Evolutionary conservation across 2,797 vertebrate species (phyloP), one percentile per base, ranked within the genome.

Genomic region (Bradypus variegatus): DNA sequence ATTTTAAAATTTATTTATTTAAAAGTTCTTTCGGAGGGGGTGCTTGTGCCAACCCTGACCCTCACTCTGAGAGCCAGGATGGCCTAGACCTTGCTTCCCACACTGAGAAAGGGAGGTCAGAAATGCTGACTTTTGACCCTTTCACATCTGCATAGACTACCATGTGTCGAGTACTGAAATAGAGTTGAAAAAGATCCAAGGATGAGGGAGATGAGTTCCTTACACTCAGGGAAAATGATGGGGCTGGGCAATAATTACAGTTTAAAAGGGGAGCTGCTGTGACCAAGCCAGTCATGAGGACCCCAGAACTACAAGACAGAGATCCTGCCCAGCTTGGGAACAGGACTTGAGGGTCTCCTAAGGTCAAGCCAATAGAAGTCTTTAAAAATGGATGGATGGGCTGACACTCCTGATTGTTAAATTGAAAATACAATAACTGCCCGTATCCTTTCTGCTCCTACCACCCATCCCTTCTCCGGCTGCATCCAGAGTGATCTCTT

Each of bases 1-100:
- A 82, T 73, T 88, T 86, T 82, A 80, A 88, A 29, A 79, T 84
- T 84, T 81, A 75, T 94, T 94, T 62, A 82, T 55, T 82, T 82
- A 38, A 77, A 91, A 77, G 48, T 45, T 45, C 41, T 45, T 91
- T 81, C 8, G 38, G 25, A 67, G 36, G 60, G 9, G 12, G 4
- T 1, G 5, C 25, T 29, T 16, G 8, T 64, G 4, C 33, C n/a
- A 48, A 33, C 0, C 2, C 21, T 55, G 19, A 19, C 25, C 25
- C 38, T 85, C 55, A 31, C 12, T 45, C 29, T 41, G 45, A 79
- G 65, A 7, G 33, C 60, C 8, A 65, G 33, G 11, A 45, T n/a
- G 6, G 13, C 13, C 15, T 50, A 8, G 11, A 3, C 45, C 15
- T 93, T 90, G 38, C 21, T 79, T 73, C 29, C 45, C 25, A 36